Evolutionary conservation across 1,140 invertebrate genomes (phyloP), one percentile per base, ranked within the genome.

Genomic region (Argopecten irradians): DNA sequence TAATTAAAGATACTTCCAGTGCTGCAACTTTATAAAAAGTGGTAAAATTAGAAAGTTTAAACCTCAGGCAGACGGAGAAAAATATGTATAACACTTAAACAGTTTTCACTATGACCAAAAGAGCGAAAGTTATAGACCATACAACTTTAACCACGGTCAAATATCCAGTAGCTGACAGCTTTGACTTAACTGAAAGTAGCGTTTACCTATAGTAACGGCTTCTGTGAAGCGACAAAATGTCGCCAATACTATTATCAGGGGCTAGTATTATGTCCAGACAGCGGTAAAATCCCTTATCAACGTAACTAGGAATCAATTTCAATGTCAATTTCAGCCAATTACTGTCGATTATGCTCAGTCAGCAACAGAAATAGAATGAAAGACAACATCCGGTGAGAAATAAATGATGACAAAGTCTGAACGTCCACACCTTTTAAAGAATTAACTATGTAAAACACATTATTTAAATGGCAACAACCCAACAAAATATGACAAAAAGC

Each of bases 241-340:
- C 55, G 55, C n/a, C 55, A 71, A 28, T 22, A n/a, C 55, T 71
- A 71, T 71, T 71, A 71, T 71, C 55, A 71, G 55, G 55, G n/a
- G n/a, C 55, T 71, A 28, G 28, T 71, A n/a, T 71, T 28, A 71
- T 46, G 55, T 71, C 55, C 55, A 71, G 55, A 71, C 55, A 28
- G n/a, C 55, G 55, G 28, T 71, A 28, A 46, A 71, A n/a, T 28
- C 55, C 22, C 55, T 71, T 71, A 71, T 71, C 55, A 28, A 71
- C 16, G 55, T 71, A 71, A 71, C 55, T 71, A 71, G 55, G 55
- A 71, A 71, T 71, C 55, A 71, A 71, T 71, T 71, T 71, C 55
- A 71, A 71, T 71, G 55, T 71, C 55, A 71, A 71, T 71, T 71
- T 71, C 1, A 71, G 55, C 55, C 55, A 8, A 71, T 71, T 71